These are phyloP conservation scores for Tachina fera DNA, from an alignment of 2,888 invertebrate species.

Conservation along the genomic window DNA sequence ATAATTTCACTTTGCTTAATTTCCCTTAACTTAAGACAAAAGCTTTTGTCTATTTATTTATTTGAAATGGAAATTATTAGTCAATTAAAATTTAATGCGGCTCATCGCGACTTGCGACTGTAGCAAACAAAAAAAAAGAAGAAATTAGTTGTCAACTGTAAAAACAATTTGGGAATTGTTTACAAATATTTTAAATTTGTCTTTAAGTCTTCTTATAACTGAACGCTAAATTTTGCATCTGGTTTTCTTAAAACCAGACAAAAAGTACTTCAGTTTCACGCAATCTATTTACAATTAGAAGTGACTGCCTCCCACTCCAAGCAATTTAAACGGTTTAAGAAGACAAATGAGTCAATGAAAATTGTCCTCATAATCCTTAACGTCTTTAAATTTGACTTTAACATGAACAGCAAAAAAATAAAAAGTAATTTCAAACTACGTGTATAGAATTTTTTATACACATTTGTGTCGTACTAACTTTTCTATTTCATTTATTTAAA, in stretches of 20 bases:
- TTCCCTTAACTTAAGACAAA: background rate
- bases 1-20: background rate
- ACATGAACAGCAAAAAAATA: background rate
- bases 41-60: background rate
- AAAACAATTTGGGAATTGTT: background rate
- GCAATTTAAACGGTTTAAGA: background rate
- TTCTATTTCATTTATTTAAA: background rate
- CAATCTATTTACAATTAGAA: background rate
- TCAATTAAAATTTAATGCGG: slow-evolving; percentile 36
- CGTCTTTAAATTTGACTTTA: background rate
- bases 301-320: background rate
- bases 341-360: background rate
- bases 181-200: too few relatives aligned
- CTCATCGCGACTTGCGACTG: background rate
- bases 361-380: background rate
- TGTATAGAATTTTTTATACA: background rate
- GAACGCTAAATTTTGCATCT: background rate
- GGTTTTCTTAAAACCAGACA: background rate
- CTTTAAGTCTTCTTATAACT: too few relatives aligned
- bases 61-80: slow-evolving; percentile 11
- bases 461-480: background rate
- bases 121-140: background rate
- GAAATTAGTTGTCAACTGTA: background rate
- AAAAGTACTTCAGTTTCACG: background rate
- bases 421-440: background rate